Percentiles rank a stretch among this genome's conserved stretches.
phyloP scores from a whole-genome alignment of 2,113 vertebrate species.

The Ageneiosus marmoratus region DNA sequence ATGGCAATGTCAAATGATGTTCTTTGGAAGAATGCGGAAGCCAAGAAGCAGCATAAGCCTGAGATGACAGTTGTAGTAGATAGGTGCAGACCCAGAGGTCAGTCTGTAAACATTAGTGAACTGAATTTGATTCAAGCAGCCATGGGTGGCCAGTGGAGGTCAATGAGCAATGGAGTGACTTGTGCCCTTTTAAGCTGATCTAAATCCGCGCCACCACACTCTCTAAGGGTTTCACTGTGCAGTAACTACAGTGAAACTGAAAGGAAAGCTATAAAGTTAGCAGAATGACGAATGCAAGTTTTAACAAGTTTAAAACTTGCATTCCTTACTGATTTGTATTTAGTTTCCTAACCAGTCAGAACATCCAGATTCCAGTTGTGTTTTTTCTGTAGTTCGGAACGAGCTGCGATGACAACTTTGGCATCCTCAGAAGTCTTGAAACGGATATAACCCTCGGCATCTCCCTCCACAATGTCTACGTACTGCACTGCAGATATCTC shows the following conservation, averaged over 20 bases:
- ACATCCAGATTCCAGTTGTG: constrained; percentile 86
- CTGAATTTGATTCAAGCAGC: too few species aligned
- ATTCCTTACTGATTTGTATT: background rate
- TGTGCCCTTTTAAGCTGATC: too few species aligned
- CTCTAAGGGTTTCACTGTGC: background rate
- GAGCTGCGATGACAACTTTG: constrained; percentile 65
- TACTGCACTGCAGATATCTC: constrained; percentile 84
- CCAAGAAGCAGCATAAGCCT: too few species aligned
- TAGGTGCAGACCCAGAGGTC: too few species aligned
- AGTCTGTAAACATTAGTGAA: too few species aligned
- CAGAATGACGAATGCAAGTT: background rate
- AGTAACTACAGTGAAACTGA: background rate
- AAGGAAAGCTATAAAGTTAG: background rate
- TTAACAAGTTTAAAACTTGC: background rate
- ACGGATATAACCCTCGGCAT: constrained; percentile 86
- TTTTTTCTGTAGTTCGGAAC: constrained; percentile 78
- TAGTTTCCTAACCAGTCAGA: constrained; percentile 78
- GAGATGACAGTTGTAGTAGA: too few species aligned
- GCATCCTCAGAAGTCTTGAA: constrained; percentile 85
- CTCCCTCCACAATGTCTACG: constrained; percentile 88
- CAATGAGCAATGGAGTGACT: too few species aligned
- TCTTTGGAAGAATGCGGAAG: too few species aligned
- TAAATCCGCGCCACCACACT: too few species aligned
- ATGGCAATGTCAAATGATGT: too few species aligned
- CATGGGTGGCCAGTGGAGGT: too few species aligned